Evolutionary conservation across 2,797 vertebrate species (phyloP), one percentile per base, ranked within the genome.

Genomic region (Linurgus olivaceus): DNA sequence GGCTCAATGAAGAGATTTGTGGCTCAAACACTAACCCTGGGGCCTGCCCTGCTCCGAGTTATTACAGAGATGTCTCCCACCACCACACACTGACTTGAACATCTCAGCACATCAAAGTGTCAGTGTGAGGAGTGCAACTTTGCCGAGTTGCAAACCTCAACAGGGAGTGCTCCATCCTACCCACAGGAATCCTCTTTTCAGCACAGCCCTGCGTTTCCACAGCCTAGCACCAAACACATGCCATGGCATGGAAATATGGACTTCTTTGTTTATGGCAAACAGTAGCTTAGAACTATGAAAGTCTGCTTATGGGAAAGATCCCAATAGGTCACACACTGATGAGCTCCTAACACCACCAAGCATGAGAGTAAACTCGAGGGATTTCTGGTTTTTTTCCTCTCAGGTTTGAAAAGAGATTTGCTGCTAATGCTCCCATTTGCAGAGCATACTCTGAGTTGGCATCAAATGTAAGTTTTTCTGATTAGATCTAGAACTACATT

Each of bases 111-210:
- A 65, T 7, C 10, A 4, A 20, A 26, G 44, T 3, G 13, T 20
- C 50, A 21, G 17, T 1, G 28, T 9, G 31, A n/a, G 50, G 23
- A 82, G 15, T 0, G 13, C 40, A 51, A 26, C 35, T 44, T 28
- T 37, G 15, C 25, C 1, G 1, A 61, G 52, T 0, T n/a, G 25
- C 44, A 52, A 44, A 70, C 19, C 23, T 50, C 45, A 26, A 23
- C 0, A 0, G 3, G 23, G 23, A 55, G 5, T 3, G 5, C 23
- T 79, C 48, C 33, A 3, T 31, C 26, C 38, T 21, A 9, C 1
- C 1, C 1, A 2, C 20, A 58, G 24, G 11, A 75, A 58, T 31
- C 35, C 42, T 37, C 20, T 20, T 74, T 33, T 19, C 42, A 74
- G 37, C 33, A 48, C 13, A 42, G 52, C 5, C 19, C 47, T 12